Conservation (phyloP, 2,797 vertebrate genomes). For the Diceros bicornis region DNA sequence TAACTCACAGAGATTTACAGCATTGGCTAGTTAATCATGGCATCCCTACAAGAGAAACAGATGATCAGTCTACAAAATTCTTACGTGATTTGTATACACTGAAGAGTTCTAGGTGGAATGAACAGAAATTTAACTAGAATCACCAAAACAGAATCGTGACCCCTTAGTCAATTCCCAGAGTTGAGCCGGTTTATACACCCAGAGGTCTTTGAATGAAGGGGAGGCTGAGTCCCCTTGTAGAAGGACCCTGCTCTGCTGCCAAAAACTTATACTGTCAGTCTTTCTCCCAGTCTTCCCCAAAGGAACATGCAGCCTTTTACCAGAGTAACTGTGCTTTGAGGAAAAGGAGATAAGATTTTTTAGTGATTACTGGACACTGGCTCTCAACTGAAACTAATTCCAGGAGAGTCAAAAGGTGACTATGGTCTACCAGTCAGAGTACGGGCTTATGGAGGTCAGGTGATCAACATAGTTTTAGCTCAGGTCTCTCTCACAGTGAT, state of each 20-base stretch:
- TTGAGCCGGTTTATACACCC: not conserved
- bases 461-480: not conserved
- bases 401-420: not conserved
- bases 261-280: not conserved
- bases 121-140: not conserved
- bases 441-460: not conserved
- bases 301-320: not conserved
- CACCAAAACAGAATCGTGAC: not conserved
- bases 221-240: not conserved
- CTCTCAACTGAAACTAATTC: not conserved
- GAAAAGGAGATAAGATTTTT: not conserved
- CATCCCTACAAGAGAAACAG: slow-evolving; percentile 16
- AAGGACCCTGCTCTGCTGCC: not conserved
- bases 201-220: not conserved
- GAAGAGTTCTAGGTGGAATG: not conserved
- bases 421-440: not conserved
- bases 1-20: not conserved
- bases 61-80: not conserved
- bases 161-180: not conserved
- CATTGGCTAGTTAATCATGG: not conserved
- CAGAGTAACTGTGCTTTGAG: not conserved
- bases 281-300: not conserved
- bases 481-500: not conserved
- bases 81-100: not conserved
- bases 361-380: not conserved